phyloP scores from a whole-genome alignment of 2,888 invertebrate species.

The Caenorhabditis virilis region DNA sequence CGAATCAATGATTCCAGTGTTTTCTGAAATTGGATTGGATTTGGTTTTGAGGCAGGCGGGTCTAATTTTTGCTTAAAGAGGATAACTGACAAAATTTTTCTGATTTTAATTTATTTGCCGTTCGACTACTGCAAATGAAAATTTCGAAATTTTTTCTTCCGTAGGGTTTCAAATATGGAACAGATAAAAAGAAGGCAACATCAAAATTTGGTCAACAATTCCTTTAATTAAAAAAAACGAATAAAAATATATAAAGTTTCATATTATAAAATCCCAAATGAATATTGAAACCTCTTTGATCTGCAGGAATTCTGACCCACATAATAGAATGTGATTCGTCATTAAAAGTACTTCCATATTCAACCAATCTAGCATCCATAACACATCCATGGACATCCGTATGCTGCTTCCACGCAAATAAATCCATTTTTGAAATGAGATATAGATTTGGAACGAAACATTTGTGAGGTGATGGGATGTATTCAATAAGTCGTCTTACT shows the following conservation, averaged over 20 bases:
- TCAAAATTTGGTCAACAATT: too few relatives aligned
- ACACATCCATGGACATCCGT: not conserved
- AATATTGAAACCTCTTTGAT: not conserved
- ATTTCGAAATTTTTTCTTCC: not conserved
- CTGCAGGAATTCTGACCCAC: not conserved
- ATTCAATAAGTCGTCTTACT: not conserved
- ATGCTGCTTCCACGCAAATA: not conserved
- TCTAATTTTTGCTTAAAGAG: too few relatives aligned
- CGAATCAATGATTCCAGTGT: not conserved
- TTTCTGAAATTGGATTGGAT: too few relatives aligned
- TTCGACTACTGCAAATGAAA: too few relatives aligned
- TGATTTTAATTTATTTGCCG: too few relatives aligned
- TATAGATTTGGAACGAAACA: not conserved
- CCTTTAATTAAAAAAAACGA: too few relatives aligned
- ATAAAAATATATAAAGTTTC: too few relatives aligned
- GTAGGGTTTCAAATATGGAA: too few relatives aligned
- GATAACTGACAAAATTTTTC: too few relatives aligned
- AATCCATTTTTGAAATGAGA: conserved; percentile 2
- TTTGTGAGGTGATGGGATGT: not conserved
- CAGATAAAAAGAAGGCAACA: too few relatives aligned
- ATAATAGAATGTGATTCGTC: not conserved
- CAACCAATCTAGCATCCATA: not conserved
- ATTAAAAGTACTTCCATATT: not conserved
- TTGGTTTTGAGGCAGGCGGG: too few relatives aligned
- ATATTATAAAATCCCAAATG: not conserved